A percentile compares a stretch with the other conserved stretches of the same genome.
Evolutionary conservation across 2,113 vertebrate species (phyloP).

Genomic region (Hippocampus comes): DNA sequence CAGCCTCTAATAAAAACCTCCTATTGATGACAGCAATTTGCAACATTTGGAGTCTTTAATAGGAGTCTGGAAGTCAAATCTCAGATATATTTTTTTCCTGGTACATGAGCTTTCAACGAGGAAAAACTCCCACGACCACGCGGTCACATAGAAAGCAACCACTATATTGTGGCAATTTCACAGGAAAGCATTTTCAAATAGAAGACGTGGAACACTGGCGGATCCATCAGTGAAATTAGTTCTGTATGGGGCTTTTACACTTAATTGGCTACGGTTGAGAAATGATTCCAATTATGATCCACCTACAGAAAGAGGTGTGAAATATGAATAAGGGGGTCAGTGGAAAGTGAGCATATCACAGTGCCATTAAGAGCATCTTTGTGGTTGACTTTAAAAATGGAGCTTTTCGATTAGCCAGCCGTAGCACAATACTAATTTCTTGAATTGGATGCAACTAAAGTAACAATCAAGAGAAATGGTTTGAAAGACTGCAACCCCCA

Average conservation of each 20-base stretch:
- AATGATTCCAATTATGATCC: constrained; percentile 37
- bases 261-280: constrained; percentile 54
- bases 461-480: constrained; percentile 63
- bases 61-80: no score
- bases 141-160: constrained; percentile 7
- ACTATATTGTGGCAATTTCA: constrained; percentile 31
- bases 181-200: constrained; percentile 33
- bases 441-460: constrained; percentile 53
- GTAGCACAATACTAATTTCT: constrained; percentile 47
- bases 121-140: not conserved
- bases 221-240: constrained; percentile 27
- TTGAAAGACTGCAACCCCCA: constrained; percentile 32
- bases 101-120: not conserved
- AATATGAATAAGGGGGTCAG: constrained; percentile 44
- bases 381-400: constrained; percentile 29
- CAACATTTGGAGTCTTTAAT: not conserved
- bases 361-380: constrained; percentile 35
- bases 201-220: constrained; percentile 28
- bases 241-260: constrained; percentile 32
- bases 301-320: constrained; percentile 48
- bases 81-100: not conserved
- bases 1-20: not conserved
- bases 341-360: constrained; percentile 33
- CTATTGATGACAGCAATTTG: not conserved
- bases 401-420: constrained; percentile 35